These are phyloP conservation scores for Plebejus anna DNA, from an alignment of 2,888 invertebrate species.

Conservation along the genomic window DNA sequence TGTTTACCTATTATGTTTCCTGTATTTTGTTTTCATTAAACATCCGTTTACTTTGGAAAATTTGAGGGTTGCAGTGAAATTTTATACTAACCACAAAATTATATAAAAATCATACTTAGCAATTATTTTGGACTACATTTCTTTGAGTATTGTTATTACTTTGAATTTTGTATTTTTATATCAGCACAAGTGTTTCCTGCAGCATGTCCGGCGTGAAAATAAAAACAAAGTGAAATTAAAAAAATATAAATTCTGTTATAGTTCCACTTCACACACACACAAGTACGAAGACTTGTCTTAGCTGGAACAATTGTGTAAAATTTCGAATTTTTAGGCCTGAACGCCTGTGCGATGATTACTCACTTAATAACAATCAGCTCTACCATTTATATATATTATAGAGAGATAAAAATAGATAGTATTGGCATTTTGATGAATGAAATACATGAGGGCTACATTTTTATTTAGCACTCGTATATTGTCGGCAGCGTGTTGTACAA, in stretches of 20 bases:
- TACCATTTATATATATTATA: too few species aligned
- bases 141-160: too few species aligned
- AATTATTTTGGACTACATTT: too few species aligned
- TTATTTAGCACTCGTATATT: not conserved
- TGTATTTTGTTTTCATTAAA: slow-evolving; percentile 3
- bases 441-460: not conserved
- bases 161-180: too few species aligned
- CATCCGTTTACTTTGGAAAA: not conserved
- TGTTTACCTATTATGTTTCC: not conserved
- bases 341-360: not conserved
- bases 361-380: not conserved
- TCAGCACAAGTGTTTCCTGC: too few species aligned
- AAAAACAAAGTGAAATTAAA: too few species aligned
- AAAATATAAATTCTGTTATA: too few species aligned
- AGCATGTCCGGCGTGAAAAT: too few species aligned
- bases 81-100: not conserved
- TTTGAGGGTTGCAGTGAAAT: not conserved
- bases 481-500: slow-evolving; percentile 3
- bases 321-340: not conserved
- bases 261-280: too few species aligned
- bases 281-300: too few species aligned
- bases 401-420: too few species aligned
- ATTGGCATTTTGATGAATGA: not conserved
- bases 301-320: not conserved
- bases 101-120: not conserved